Base-by-base conservation (phyloP, 2,113 vertebrate genomes). In the Percina caprodes region DNA sequence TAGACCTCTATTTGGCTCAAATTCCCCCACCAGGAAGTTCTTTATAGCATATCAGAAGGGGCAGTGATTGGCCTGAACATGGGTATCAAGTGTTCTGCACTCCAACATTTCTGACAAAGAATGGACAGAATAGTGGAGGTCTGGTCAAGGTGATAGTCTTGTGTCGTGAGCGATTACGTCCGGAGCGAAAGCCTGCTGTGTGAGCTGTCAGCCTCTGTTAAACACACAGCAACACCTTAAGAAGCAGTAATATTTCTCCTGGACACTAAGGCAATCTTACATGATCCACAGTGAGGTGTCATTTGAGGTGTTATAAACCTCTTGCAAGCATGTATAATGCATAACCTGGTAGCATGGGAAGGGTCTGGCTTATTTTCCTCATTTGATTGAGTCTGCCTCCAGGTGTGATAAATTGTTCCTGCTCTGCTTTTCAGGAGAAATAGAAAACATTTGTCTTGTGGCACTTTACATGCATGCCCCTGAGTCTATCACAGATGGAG, bases 361-460 rank as follows among this genome's bases (percentile, higher is more conserved):
- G 46, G 51, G 73, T 10, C 62, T 2, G 69, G 84, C 85, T 90
- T 81, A 84, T 92, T 89, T 89, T 73, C 65, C 70, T 84, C 70
- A 74, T 89, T 88, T 89, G 85, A 92, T 92, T 83, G 83, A 87
- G 85, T 81, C 83, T 89, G 82, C 85, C 82, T 86, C 11, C 85
- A 80, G 74, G 76, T 69, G 81, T 88, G 82, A 93, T 85, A 66
- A 75, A 91, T 92, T 74, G 62, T 68, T 68, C 71, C 82, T 6
- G 26, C 56, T 74, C 69, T 63, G 70, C 85, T 84, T 82, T 89
- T 84, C 74, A 62, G 42, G 51, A 83, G 79, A 79, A 90, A 89
- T 86, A 48, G 81, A 80, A 86, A 89, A 80, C 89, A 92, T 93
- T 92, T 81, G 87, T 93, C 90, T 86, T 83, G 63, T 80, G 69